Evolutionary conservation across 2,888 invertebrate genomes (phyloP).

Genomic region (Rhamphomyia laevipes): DNA sequence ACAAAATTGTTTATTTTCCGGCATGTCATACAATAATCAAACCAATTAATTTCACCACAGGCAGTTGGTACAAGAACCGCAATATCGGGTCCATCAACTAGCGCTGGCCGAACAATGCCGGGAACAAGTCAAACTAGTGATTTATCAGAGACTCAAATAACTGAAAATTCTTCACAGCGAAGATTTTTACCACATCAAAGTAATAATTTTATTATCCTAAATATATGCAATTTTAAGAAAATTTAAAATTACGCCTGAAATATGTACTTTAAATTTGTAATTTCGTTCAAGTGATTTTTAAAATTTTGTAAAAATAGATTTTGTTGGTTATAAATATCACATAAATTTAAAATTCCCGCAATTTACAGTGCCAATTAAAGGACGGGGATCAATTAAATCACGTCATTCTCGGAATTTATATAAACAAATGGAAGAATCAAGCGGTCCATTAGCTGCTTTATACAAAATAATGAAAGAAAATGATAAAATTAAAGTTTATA

Average conservation of each 20-base stretch:
- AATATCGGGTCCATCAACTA: slow-evolving; percentile 10
- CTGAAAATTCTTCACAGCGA: slow-evolving; percentile 14
- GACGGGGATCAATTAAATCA: slow-evolving; percentile 11
- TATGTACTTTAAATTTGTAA: too few relatives aligned
- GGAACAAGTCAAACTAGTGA: too few relatives aligned
- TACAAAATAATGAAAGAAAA: slow-evolving; percentile 37
- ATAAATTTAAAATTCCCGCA: too few relatives aligned
- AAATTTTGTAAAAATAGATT: too few relatives aligned
- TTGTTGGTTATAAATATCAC: too few relatives aligned
- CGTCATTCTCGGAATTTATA: slow-evolving; percentile 39
- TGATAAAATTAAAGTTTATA: slow-evolving; percentile 38
- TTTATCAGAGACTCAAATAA: too few relatives aligned
- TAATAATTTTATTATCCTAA: slow-evolving; percentile 16
- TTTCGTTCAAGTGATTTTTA: too few relatives aligned
- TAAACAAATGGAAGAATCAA: slow-evolving; percentile 40
- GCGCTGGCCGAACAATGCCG: not conserved
- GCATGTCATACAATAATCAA: too few relatives aligned
- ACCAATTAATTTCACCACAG: not conserved
- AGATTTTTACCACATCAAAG: slow-evolving; percentile 42
- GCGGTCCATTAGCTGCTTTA: slow-evolving; percentile 53
- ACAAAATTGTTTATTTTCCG: not conserved
- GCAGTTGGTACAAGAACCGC: not conserved
- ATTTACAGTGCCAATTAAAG: slow-evolving; percentile 29
- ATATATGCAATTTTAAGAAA: too few relatives aligned
- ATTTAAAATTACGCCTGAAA: too few relatives aligned